Conservation (phyloP, 2,888 invertebrate species). For the Tetragonisca angustula region DNA sequence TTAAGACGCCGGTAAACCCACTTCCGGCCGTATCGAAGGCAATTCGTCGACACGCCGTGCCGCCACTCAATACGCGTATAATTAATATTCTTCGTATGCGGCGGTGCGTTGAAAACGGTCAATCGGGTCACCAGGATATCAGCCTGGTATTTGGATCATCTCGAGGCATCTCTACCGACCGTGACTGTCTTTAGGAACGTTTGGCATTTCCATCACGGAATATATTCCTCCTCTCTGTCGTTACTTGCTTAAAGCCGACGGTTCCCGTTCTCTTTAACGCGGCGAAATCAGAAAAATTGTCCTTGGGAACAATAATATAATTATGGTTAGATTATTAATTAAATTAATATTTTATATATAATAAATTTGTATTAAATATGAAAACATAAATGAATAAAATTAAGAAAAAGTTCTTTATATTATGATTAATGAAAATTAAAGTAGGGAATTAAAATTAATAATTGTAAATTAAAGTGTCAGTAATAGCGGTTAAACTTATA, state of each 20-base stretch:
- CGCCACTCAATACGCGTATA: not conserved
- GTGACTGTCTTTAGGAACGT: not conserved
- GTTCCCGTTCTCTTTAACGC: not conserved
- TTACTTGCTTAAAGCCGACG: not conserved
- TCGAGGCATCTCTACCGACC: not conserved
- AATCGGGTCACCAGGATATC: constrained; percentile 47
- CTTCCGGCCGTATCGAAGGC: constrained; percentile 12
- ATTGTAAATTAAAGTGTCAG: no score
- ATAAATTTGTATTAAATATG: no score
- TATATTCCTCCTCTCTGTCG: not conserved
- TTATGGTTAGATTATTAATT: no score
- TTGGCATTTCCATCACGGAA: not conserved
- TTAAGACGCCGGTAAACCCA: constrained; percentile 21
- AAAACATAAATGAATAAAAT: no score
- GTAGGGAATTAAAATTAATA: no score
- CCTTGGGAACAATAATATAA: not conserved
- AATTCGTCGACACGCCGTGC: not conserved
- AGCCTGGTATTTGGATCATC: constrained; percentile 18
- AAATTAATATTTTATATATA: no score
- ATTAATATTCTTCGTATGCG: constrained; percentile 45
- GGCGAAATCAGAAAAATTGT: not conserved
- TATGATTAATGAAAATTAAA: no score
- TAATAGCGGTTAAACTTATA: no score
- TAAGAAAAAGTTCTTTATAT: no score
- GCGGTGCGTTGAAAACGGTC: constrained; percentile 42